phyloP scores from a whole-genome alignment of 2,797 vertebrate species.

The Microctenopoma stevenorrisi region DNA sequence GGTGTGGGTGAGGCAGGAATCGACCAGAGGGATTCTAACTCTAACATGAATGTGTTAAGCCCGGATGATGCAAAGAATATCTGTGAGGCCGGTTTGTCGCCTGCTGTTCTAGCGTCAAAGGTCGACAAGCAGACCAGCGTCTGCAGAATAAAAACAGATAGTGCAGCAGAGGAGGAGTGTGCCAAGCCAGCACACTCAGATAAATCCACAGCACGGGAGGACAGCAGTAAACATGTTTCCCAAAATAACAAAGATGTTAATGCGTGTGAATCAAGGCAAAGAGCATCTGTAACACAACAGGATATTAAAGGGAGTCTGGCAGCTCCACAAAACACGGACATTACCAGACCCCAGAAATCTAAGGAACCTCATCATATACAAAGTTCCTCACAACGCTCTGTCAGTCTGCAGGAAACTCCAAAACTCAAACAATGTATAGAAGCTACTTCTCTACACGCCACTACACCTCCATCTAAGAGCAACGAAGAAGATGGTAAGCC shows the following conservation, averaged over 20 bases:
- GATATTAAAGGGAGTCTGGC: slow-evolving; percentile 39
- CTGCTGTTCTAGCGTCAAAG: slow-evolving; percentile 56
- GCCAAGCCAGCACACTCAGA: slow-evolving; percentile 33
- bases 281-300: slow-evolving; percentile 38
- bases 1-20: slow-evolving; percentile 48
- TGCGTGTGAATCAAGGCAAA: slow-evolving; percentile 36
- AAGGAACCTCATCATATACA: slow-evolving; percentile 51
- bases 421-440: slow-evolving; percentile 46
- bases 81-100: slow-evolving; percentile 40
- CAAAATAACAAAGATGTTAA: slow-evolving; percentile 59
- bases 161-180: slow-evolving; percentile 37
- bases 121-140: slow-evolving; percentile 55
- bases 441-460: slow-evolving; percentile 14
- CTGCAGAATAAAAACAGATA: slow-evolving; percentile 61
- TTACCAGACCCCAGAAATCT: slow-evolving; percentile 41
- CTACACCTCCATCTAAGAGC: slow-evolving; percentile 21
- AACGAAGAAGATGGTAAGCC: slow-evolving; percentile 18
- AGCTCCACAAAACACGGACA: slow-evolving; percentile 40
- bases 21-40: slow-evolving; percentile 69
- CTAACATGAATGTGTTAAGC: slow-evolving; percentile 67
- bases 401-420: slow-evolving; percentile 33
- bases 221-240: slow-evolving; percentile 41
- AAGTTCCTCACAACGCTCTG: slow-evolving; percentile 44
- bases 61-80: slow-evolving; percentile 57
- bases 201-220: slow-evolving; percentile 37